Evolutionary conservation across 2,797 vertebrate genomes (phyloP).

Genomic region (Poeciliopsis infans): DNA sequence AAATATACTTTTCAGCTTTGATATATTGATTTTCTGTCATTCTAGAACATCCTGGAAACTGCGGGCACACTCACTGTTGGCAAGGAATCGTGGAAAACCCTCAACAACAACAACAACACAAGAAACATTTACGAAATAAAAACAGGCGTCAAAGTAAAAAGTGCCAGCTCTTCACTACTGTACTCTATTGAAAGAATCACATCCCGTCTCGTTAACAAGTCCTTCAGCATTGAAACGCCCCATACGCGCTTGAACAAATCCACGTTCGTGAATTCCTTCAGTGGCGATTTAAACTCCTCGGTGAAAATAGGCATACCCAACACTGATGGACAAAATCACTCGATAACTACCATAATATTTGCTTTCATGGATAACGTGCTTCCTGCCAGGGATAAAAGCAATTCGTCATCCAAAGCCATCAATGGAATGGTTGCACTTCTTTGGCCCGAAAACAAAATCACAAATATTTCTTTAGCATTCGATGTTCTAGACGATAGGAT

Average conservation of each 20-base stretch:
- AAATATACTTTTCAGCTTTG: not conserved
- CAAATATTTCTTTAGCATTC: not conserved
- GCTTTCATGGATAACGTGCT: slow-evolving; percentile 74
- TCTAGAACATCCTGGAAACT: slow-evolving; percentile 35
- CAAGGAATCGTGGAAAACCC: slow-evolving; percentile 62
- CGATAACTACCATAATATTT: slow-evolving; percentile 58
- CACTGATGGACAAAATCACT: not conserved
- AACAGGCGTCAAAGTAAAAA: not conserved
- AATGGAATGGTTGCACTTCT: slow-evolving; percentile 13
- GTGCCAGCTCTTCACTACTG: slow-evolving; percentile 72
- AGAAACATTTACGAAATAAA: not conserved
- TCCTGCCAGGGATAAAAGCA: slow-evolving; percentile 36
- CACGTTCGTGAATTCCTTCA: slow-evolving; percentile 42
- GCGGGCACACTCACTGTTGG: slow-evolving; percentile 68
- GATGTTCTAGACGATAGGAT: slow-evolving; percentile 16
- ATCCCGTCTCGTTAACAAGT: not conserved
- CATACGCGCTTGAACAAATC: slow-evolving; percentile 73
- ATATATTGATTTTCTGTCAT: not conserved
- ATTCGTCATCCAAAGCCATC: slow-evolving; percentile 32
- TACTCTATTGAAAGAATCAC: slow-evolving; percentile 79
- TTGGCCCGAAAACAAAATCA: not conserved
- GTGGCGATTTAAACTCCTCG: slow-evolving; percentile 65
- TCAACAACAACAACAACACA: slow-evolving; percentile 56
- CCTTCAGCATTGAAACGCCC: slow-evolving; percentile 47
- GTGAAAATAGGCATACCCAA: slow-evolving; percentile 71